Evolutionary conservation across 2,888 invertebrate genomes (phyloP), one percentile per base, ranked within the genome.

Genomic region (Macaria notata): DNA sequence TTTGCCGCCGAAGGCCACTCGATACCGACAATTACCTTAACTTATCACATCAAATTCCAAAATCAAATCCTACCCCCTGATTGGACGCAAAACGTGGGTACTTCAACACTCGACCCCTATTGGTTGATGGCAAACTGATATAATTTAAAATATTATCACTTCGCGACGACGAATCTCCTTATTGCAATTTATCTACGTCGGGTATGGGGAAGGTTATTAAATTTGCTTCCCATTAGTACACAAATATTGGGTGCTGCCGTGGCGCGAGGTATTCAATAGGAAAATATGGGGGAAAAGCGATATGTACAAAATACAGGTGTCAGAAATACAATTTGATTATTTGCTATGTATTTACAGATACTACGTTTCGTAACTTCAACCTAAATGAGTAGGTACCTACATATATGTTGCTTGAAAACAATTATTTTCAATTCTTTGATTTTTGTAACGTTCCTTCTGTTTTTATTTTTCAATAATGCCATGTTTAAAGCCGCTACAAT

Each of bases 81-180:
- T 87, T 87, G 87, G 87, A 61, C 61, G 74, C 38, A 56, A 61
- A 59, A 63, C 51, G 62, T 62, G 65, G 67, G 64, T 72, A 71
- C 65, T 67, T 64, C 54, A 57, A 65, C 64, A 58, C 70, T 64
- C 68, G 56, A 63, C 63, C 65, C 75, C 79, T 70, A 88, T 89
- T 88, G 88, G 90, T 71, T 62, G 78, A 71, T 76, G 75, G 79
- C 79, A 83, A 83, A 74, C 71, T 83, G 85, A 89, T 88, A 80
- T 85, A 87, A 88, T 87, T 87, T 86, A 87, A 88, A 76, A 89
- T 87, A 89, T 87, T 88, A 82, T 86, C 86, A 85, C 81, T 83
- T 80, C 79, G 43, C 58, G 31, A 75, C 72, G 76, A 65, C 73
- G 80, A 79, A 77, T 80, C 80, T 79, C 81, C 83, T 84, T 84